Base-by-base conservation (phyloP, 2,113 vertebrate species). In the Chionis minor region DNA sequence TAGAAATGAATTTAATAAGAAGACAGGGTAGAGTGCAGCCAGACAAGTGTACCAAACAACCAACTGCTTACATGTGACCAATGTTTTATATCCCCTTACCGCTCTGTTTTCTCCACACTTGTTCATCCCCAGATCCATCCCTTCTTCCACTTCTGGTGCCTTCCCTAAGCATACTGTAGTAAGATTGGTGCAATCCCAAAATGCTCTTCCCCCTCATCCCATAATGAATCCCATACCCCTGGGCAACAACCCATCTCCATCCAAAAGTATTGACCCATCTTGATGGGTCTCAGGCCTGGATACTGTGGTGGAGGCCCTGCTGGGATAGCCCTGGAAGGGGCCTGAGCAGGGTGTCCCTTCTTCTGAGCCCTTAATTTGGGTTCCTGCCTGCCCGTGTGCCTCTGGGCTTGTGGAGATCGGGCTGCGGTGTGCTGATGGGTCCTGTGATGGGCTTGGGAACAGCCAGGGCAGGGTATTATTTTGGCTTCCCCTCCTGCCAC, bases 121-220 rank as follows among this genome's bases (percentile, higher is more conserved):
- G 0, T 80, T 83, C 8, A 52, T 42, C 18, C 30, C 47, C 1
- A 56, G 90, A 80, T 69, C 52, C 27, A 35, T 55, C 35, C 15
- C 4, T 86, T 56, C 52, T 54, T n/a, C 45, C 4, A 49, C 5
- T 19, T 66, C 45, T 74, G 13, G 12, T 86, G 13, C 45, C 9
- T 92, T 89, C 38, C 28, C 10, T 92, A 86, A 74, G 23, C 21
- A n/a, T 45, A 7, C 30, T 19, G 1, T 49, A 81, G 7, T 30
- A 84, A 74, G 22, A 58, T 12, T 49, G 47, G 5, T 54, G 51
- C 33, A 44, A 44, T 89, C 27, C 17, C 14, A 17, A 81, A 78
- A 70, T 38, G 14, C 4, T 86, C 2, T 81, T 42, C 6, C 10
- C n/a, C 11, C 0, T 0, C 32, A 49, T 70, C n/a, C 35, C 9